Conservation (phyloP, 1,140 invertebrate genomes). For the Carposina sasakii region DNA sequence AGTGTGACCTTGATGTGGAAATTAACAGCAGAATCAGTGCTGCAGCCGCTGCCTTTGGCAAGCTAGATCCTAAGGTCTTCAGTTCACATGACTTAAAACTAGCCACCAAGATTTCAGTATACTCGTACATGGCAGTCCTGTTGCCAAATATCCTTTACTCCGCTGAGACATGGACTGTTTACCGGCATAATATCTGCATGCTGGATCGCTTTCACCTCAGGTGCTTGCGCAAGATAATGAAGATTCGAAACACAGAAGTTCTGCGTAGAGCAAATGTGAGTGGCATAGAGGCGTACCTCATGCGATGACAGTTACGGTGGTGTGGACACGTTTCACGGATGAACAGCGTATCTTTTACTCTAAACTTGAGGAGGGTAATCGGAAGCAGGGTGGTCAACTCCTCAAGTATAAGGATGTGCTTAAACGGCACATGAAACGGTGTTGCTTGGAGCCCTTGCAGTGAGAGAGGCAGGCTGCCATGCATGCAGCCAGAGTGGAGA, state of each 20-base stretch:
- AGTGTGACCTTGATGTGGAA: constrained; percentile 14
- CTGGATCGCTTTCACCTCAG: constrained; percentile 21
- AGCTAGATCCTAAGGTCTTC: constrained; percentile 13
- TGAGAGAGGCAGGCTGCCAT: background rate
- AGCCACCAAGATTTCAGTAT: constrained; percentile 4
- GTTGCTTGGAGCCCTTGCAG: background rate
- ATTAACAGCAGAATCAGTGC: constrained; percentile 18
- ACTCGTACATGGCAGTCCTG: background rate
- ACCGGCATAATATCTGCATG: constrained; percentile 1
- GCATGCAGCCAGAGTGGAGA: background rate
- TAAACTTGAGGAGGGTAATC: constrained; percentile 10
- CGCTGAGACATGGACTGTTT: background rate
- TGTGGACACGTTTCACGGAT: constrained; percentile 20
- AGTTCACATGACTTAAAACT: background rate
- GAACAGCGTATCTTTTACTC: constrained; percentile 24
- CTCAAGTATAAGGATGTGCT: background rate
- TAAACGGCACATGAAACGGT: background rate
- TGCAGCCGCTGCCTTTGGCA: constrained; percentile 16
- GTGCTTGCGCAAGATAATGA: constrained; percentile 18
- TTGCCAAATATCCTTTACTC: background rate
- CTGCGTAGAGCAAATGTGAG: background rate
- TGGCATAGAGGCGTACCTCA: constrained; percentile 7
- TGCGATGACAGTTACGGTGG: constrained; percentile 22
- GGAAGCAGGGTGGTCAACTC: background rate
- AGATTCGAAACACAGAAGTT: constrained; percentile 22